Evolutionary conservation across 2,888 invertebrate species (phyloP), one percentile per base, ranked within the genome.

Genomic region (Augiades crinisus): DNA sequence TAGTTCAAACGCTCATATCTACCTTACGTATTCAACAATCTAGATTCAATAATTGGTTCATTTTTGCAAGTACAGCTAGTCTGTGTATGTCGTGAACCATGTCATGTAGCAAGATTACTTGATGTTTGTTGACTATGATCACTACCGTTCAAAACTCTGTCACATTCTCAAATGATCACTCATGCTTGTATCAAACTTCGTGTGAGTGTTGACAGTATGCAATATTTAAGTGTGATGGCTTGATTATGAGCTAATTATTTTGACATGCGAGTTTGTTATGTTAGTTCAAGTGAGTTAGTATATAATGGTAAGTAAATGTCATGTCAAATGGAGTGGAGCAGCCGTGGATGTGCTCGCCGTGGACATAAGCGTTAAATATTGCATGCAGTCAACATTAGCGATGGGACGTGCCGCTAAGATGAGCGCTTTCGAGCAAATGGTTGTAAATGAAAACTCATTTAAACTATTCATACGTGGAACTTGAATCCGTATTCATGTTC

Each of bases 381-480:
- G 89, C 88, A 89, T 88, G 89, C 89, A 86, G 89, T 88, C 89
- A 88, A 85, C 78, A 66, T 78, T 82, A 81, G 88, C 88, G 70
- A 80, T 81, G 81, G 80, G 72, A 77, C 80, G 87, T 89, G 88
- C 85, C 72, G 72, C 82, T 83, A 86, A 76, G 69, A 78, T 78
- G 78, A 83, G 76, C 80, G 71, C 72, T 72, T 65, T 75, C 73
- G 74, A 81, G 71, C 76, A 78, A 76, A 81, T 81, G 75, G 74
- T 72, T 77, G 65, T 73, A 71, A 76, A 81, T 75, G 70, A 76
- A 75, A 74, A 58, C 70, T 70, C 77, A 72, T 66, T 71, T 67
- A 72, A 70, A 72, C 65, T 65, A 68, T 72, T 71, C 66, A 70
- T 73, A 71, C 61, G 67, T 73, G 59, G 69, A 67, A 58, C 59